Percentiles rank a stretch among this genome's conserved stretches.
phyloP scores from a whole-genome alignment of 2,888 invertebrate genomes.

The Chymomyza amoena region DNA sequence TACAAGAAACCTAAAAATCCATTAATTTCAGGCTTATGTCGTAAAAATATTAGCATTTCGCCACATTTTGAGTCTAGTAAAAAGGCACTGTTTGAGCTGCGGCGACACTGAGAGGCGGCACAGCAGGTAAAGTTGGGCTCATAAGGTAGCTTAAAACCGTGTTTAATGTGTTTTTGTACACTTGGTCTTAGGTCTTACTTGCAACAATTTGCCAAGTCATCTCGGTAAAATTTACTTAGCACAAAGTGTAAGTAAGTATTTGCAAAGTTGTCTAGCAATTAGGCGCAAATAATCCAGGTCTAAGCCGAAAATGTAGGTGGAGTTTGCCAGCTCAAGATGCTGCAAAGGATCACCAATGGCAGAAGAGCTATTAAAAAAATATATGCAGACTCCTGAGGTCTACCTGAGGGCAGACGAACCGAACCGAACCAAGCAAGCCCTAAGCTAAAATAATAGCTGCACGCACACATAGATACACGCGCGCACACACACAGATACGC shows the following conservation, averaged over 20 bases:
- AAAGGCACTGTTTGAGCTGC: constrained; percentile 34
- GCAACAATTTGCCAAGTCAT: constrained; percentile 48
- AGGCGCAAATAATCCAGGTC: not conserved
- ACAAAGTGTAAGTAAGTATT: not conserved
- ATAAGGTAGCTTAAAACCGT: not conserved
- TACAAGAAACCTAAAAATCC: constrained; percentile 40
- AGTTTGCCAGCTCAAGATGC: constrained; percentile 48
- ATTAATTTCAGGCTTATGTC: constrained; percentile 67
- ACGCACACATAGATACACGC: constrained; percentile 13
- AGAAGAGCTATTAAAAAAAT: constrained; percentile 17
- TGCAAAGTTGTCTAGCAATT: not conserved
- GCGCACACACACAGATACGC: constrained; percentile 14
- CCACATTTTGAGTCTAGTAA: constrained; percentile 16
- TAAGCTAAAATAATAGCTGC: not conserved
- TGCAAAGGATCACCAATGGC: constrained; percentile 49
- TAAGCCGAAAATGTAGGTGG: constrained; percentile 45
- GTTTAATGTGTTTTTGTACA: constrained; percentile 29
- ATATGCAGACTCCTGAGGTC: constrained; percentile 4
- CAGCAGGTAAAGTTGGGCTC: too few species aligned
- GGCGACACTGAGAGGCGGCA: constrained; percentile 38
- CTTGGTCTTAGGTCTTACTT: constrained; percentile 39
- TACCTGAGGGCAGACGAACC: not conserved
- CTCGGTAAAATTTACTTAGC: not conserved
- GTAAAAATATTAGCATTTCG: constrained; percentile 43
- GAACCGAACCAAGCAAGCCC: constrained; percentile 1